phyloP scores from a whole-genome alignment of 1,140 invertebrate genomes.

The Pygmarrhopalites habei region DNA sequence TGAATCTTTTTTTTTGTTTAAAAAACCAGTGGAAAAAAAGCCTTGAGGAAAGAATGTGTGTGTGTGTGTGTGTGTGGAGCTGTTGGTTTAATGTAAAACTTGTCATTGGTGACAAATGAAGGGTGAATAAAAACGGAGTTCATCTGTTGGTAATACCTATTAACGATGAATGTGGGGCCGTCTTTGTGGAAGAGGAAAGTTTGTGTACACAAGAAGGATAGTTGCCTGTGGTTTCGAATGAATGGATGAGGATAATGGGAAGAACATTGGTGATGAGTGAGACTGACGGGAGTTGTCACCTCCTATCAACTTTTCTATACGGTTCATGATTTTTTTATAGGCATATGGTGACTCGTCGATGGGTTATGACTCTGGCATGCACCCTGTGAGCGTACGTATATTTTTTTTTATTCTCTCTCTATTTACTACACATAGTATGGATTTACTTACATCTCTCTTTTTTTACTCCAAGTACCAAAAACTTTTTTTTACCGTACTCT shows the following conservation, averaged over 20 bases:
- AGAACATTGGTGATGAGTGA: constrained; percentile 27
- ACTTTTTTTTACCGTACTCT: no score
- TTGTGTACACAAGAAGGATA: background rate
- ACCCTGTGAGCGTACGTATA: constrained; percentile 38
- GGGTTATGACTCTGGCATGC: constrained; percentile 38
- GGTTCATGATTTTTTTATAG: background rate
- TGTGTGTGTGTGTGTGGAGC: no score
- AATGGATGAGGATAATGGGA: constrained; percentile 16
- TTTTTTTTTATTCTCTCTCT: no score
- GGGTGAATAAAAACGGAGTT: no score
- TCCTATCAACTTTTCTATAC: constrained; percentile 20
- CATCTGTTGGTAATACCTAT: no score
- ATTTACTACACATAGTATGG: constrained; percentile 5
- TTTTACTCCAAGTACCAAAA: no score
- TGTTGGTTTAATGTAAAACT: no score
- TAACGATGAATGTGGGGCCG: background rate
- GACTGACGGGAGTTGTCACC: constrained; percentile 24
- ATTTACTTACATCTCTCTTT: no score
- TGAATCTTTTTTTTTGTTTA: no score
- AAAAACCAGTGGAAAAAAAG: no score
- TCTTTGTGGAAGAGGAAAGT: background rate
- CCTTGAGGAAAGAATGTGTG: no score
- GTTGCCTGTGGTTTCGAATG: background rate
- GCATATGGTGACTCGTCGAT: constrained; percentile 38
- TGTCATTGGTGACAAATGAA: no score